These are phyloP conservation scores for Numenius arquata DNA, from an alignment of 2,113 vertebrate genomes.

Conservation along the genomic window DNA sequence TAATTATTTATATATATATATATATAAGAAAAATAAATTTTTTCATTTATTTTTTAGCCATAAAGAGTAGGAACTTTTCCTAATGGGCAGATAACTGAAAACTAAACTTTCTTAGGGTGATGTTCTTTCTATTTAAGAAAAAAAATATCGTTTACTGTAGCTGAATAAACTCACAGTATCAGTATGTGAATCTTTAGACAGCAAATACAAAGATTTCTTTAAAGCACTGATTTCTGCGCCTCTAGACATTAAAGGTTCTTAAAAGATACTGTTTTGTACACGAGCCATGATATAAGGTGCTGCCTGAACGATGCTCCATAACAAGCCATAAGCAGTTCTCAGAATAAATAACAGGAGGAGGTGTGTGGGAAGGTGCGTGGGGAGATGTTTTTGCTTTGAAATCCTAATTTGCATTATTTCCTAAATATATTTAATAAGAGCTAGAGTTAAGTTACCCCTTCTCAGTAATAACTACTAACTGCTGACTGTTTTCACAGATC, in stretches of 20 bases:
- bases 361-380: neutral
- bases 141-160: neutral
- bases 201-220: neutral
- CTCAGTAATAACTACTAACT: neutral
- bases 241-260: neutral
- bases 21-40: too few relatives aligned
- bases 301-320: neutral
- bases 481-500: neutral
- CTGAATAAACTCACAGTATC: neutral
- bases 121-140: neutral
- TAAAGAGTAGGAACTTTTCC: neutral
- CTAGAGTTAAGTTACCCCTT: neutral
- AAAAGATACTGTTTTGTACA: neutral
- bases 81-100: neutral
- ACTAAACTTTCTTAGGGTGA: neutral
- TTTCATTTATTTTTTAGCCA: neutral
- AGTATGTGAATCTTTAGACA: neutral
- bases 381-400: neutral
- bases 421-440: neutral
- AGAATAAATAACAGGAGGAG: slow-evolving; percentile 6
- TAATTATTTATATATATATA: too few relatives aligned
- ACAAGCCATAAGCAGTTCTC: neutral
- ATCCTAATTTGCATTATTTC: neutral
- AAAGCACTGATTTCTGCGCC: neutral
- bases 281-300: neutral